These are phyloP conservation scores for Cynoglossus semilaevis DNA, from an alignment of 2,113 vertebrate genomes.

Conservation along the genomic window DNA sequence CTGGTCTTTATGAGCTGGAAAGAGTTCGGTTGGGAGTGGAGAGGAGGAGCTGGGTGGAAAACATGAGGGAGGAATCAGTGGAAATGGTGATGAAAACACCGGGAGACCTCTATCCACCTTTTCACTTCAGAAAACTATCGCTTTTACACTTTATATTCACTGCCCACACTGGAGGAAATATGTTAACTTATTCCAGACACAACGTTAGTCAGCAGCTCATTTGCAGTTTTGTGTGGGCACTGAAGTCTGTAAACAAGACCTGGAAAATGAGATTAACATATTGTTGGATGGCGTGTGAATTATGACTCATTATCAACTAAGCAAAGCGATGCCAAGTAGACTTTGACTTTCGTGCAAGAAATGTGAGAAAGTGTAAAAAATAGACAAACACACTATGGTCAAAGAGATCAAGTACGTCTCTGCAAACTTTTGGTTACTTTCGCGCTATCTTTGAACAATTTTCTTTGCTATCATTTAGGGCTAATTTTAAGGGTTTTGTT, in stretches of 20 bases:
- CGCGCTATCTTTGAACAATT: no score
- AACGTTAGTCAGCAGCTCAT: slow-evolving; percentile 23
- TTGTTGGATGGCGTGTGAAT: slow-evolving; percentile 6
- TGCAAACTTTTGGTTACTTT: no score
- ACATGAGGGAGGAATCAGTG: not conserved
- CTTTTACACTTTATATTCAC: not conserved
- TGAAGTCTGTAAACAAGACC: slow-evolving; percentile 10
- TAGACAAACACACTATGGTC: no score
- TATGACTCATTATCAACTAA: slow-evolving; percentile 17
- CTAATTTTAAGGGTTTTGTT: no score
- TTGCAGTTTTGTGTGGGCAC: slow-evolving; percentile 10
- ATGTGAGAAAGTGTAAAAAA: no score
- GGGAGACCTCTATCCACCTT: slow-evolving; percentile 16
- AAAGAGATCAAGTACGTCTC: no score
- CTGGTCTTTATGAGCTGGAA: slow-evolving; percentile 28
- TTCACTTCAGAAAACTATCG: not conserved
- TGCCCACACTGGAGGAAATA: not conserved
- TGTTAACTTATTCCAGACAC: slow-evolving; percentile 6
- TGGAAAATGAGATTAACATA: slow-evolving; percentile 5
- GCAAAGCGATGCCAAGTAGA: not conserved
- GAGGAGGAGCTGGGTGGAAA: not conserved
- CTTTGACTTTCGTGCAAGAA: no score
- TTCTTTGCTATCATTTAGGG: no score
- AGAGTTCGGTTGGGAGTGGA: slow-evolving; percentile 16
- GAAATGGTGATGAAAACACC: slow-evolving; percentile 10